These are phyloP conservation scores for Drosophila kurseongensis DNA, from an alignment of 1,140 invertebrate genomes.

Conservation along the genomic window DNA sequence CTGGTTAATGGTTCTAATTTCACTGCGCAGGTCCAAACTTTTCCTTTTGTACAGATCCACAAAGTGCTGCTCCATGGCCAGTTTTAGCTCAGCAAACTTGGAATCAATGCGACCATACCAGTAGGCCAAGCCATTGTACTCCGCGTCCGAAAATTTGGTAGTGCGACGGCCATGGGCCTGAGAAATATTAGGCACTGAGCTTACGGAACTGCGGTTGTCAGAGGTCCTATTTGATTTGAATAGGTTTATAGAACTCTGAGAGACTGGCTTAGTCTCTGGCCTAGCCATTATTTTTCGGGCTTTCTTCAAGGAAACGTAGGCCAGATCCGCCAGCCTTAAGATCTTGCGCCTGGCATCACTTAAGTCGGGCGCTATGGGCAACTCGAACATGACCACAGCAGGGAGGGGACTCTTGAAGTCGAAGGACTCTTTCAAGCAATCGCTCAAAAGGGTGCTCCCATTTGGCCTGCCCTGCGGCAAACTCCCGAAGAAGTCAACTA, in stretches of 20 bases:
- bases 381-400: slow-evolving; percentile 60
- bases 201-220: not conserved
- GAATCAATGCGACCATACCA: slow-evolving; percentile 69
- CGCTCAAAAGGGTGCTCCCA: slow-evolving; percentile 46
- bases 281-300: not conserved
- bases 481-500: slow-evolving; percentile 51
- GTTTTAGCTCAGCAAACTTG: slow-evolving; percentile 47
- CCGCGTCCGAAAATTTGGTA: slow-evolving; percentile 30
- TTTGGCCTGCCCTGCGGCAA: slow-evolving; percentile 19
- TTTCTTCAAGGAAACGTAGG: slow-evolving; percentile 22
- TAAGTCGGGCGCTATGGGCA: slow-evolving; percentile 42
- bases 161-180: slow-evolving; percentile 1
- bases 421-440: slow-evolving; percentile 69
- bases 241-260: not conserved
- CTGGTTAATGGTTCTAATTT: slow-evolving; percentile 31
- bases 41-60: slow-evolving; percentile 45
- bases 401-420: slow-evolving; percentile 22
- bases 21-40: slow-evolving; percentile 32
- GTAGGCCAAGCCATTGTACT: slow-evolving; percentile 45
- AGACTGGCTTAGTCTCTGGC: not conserved
- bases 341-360: slow-evolving; percentile 41
- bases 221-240: not conserved
- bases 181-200: slow-evolving; percentile 11
- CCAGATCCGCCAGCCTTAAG: slow-evolving; percentile 52
- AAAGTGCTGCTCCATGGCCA: slow-evolving; percentile 52